Conservation (phyloP, 1,140 invertebrate genomes). For the Zelostemma sp. region DNA sequence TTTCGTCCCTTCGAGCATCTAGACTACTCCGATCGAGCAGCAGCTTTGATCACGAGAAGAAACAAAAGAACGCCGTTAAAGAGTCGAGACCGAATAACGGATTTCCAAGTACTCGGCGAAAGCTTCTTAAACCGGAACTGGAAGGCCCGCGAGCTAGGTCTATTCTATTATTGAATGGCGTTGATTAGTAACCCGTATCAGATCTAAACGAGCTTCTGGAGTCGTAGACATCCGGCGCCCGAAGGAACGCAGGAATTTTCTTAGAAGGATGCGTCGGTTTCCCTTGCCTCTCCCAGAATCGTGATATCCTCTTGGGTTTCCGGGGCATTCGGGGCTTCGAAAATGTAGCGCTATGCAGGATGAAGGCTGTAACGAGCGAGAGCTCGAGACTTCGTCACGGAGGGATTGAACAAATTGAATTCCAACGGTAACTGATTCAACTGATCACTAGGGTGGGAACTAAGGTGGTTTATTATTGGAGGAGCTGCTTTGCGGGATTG, state of each 20-base stretch:
- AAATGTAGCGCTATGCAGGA: conserved; percentile 6
- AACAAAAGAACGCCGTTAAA: neutral
- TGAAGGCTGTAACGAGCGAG: conserved; percentile 37
- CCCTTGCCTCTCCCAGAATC: neutral
- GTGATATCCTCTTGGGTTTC: conserved; percentile 8
- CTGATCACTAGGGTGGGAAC: conserved; percentile 31
- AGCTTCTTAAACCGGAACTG: neutral
- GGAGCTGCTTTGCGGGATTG: conserved; percentile 19
- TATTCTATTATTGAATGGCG: conserved; percentile 38
- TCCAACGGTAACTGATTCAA: conserved; percentile 53
- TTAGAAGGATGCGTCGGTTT: neutral
- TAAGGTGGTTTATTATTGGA: conserved; percentile 40
- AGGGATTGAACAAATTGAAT: conserved; percentile 55
- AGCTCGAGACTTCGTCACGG: conserved; percentile 26
- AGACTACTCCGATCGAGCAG: no score
- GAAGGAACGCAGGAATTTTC: conserved; percentile 2
- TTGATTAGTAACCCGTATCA: conserved; percentile 47
- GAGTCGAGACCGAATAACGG: neutral
- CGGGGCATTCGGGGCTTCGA: neutral
- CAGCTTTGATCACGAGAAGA: neutral
- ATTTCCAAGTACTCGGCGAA: neutral
- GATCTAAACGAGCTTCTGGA: conserved; percentile 36
- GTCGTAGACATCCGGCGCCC: conserved; percentile 4
- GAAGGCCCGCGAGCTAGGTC: neutral
- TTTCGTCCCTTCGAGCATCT: no score